phyloP scores from a whole-genome alignment of 2,888 invertebrate genomes.

The Ormyrus labotus region DNA sequence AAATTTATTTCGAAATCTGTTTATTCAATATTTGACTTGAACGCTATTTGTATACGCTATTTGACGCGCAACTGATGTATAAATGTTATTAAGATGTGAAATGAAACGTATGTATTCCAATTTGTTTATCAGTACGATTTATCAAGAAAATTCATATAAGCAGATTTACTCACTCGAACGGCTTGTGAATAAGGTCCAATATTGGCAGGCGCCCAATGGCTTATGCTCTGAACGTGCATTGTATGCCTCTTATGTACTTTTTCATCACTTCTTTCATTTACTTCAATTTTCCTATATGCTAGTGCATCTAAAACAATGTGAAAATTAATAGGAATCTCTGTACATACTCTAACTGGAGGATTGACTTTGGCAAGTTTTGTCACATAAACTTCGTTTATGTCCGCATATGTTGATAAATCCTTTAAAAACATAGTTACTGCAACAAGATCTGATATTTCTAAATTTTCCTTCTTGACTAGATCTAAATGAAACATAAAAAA shows the following conservation, averaged over 20 bases:
- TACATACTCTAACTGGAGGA: slow-evolving; percentile 92
- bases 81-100: slow-evolving; percentile 3
- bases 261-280: slow-evolving; percentile 62
- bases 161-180: slow-evolving; percentile 80
- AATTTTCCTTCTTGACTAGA: slow-evolving; percentile 70
- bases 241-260: slow-evolving; percentile 79
- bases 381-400: slow-evolving; percentile 87
- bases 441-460: slow-evolving; percentile 81
- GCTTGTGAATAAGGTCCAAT: slow-evolving; percentile 98
- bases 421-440: slow-evolving; percentile 90
- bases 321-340: slow-evolving; percentile 86
- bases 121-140: neutral
- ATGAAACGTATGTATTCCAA: neutral
- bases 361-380: slow-evolving; percentile 85
- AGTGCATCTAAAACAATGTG: slow-evolving; percentile 88
- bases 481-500: slow-evolving; percentile 59
- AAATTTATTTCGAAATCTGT: too few relatives aligned
- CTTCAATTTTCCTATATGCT: slow-evolving; percentile 77
- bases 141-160: too few relatives aligned
- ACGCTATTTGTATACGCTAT: neutral
- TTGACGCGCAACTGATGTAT: neutral
- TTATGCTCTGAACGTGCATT: slow-evolving; percentile 96
- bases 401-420: slow-evolving; percentile 87
- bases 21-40: too few relatives aligned
- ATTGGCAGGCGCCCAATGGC: slow-evolving; percentile 98